phyloP scores from a whole-genome alignment of 2,113 vertebrate genomes.

The Dipodomys merriami region DNA sequence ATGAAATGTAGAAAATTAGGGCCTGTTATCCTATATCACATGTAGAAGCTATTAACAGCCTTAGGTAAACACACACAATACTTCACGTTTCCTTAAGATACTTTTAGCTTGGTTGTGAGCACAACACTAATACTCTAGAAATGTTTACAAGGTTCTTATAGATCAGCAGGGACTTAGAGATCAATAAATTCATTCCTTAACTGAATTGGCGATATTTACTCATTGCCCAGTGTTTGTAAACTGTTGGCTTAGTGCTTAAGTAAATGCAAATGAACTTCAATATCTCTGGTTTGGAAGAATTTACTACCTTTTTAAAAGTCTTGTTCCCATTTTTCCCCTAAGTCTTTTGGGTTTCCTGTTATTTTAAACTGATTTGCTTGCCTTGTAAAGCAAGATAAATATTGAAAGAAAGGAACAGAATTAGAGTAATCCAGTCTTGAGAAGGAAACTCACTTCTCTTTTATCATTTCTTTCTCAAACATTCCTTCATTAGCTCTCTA shows the following conservation, averaged over 20 bases:
- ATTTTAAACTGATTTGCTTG: neutral
- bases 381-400: neutral
- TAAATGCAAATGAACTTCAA: neutral
- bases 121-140: constrained; percentile 27
- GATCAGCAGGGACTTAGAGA: neutral
- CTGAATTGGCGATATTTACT: constrained; percentile 7
- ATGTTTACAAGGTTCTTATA: neutral
- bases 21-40: neutral
- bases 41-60: neutral
- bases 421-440: neutral
- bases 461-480: neutral
- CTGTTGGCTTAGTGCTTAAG: neutral
- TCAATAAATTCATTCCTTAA: constrained; percentile 38
- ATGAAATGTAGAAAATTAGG: neutral
- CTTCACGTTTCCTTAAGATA: neutral
- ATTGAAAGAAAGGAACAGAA: neutral
- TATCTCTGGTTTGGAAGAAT: neutral
- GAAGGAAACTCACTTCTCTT: neutral
- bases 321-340: neutral
- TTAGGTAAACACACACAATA: neutral
- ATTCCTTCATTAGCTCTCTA: neutral
- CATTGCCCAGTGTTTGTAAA: neutral
- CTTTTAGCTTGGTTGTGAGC: neutral
- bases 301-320: neutral
- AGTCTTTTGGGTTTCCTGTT: neutral